Evolutionary conservation across 2,888 invertebrate genomes (phyloP), one percentile per base, ranked within the genome.

Genomic region (Tridacna gigas): DNA sequence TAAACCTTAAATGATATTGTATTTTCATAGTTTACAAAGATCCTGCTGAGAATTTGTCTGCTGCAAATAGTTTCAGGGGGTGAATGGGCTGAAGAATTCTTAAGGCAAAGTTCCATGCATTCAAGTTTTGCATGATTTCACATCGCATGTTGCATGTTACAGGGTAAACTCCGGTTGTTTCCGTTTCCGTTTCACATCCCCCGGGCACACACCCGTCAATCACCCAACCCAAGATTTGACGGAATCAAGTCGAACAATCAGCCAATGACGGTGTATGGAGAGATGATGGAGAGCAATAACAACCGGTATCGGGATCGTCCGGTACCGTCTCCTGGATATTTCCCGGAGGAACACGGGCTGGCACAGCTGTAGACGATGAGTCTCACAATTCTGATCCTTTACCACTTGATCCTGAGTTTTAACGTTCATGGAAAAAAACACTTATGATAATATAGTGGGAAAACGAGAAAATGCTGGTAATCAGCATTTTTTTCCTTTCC

Each of bases 101-200:
- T 37, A 37, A 37, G 37, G 37, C 37, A 37, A 37, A 4, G 37
- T 56, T 56, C 56, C 15, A 15, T 56, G 56, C 56, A 56, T 56
- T 20, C 56, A 9, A 20, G 56, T 56, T 56, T 37, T 28, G 67
- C 67, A 67, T n/a, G 67, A 45, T 45, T 28, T 74, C 67, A 67
- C 61, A 60, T 9, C 69, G 28, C 61, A 60, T 77, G 63, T 71
- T 78, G 60, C 37, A 47, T 71, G 37, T 71, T 84, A 48, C 85
- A 88, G 88, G 88, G 88, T 22, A 88, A 88, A 71, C 78, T 88
- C 18, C 85, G 88, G 22, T 61, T 88, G 45, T 88, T 88, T 47
- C 88, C 88, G 37, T 85, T 80, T 45, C 85, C 88, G 3, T 88
- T 88, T 77, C 88, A 89, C 84, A 89, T 90, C 75, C 90, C 90